Conservation (phyloP, 1,140 invertebrate species). For the Onthophagus taurus region DNA sequence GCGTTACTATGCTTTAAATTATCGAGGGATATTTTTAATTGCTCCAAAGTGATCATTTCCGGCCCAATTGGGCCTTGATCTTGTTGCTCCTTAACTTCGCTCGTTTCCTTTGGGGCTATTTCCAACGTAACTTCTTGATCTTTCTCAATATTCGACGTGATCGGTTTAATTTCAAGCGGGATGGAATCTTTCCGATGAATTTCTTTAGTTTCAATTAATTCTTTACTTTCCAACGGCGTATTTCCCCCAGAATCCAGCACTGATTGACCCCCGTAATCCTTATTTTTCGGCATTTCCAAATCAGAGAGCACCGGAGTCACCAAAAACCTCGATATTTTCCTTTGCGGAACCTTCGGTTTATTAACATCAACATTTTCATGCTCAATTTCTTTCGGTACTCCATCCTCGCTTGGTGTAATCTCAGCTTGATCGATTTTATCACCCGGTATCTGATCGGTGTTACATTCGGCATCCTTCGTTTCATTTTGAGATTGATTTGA, state of each 20-base stretch:
- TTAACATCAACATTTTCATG: conserved; percentile 4
- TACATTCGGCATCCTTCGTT: not conserved
- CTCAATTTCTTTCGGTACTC: conserved; percentile 2
- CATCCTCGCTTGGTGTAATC: conserved; percentile 22
- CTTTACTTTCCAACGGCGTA: not conserved
- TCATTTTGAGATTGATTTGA: not conserved
- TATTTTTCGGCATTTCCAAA: conserved; percentile 35
- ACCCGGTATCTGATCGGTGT: conserved; percentile 14
- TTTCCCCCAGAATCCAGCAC: conserved; percentile 6
- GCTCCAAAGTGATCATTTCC: conserved; percentile 42
- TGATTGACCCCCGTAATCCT: conserved; percentile 19
- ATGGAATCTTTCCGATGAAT: conserved; percentile 8
- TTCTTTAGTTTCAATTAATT: not conserved
- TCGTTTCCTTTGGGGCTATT: conserved; percentile 8
- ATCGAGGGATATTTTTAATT: conserved; percentile 45
- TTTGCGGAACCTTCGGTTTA: conserved; percentile 38
- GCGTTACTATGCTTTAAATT: conserved; percentile 42
- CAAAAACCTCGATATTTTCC: conserved; percentile 69
- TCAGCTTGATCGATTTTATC: conserved; percentile 32
- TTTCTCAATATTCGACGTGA: not conserved
- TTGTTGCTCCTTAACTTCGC: conserved; percentile 4
- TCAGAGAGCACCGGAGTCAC: conserved; percentile 62
- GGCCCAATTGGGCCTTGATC: conserved; percentile 27
- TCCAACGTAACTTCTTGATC: conserved; percentile 9
- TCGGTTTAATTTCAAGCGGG: conserved; percentile 10